Percentiles rank a stretch among this genome's conserved stretches.
phyloP scores from a whole-genome alignment of 2,113 vertebrate genomes.

The Phalacrocorax aristotelis region DNA sequence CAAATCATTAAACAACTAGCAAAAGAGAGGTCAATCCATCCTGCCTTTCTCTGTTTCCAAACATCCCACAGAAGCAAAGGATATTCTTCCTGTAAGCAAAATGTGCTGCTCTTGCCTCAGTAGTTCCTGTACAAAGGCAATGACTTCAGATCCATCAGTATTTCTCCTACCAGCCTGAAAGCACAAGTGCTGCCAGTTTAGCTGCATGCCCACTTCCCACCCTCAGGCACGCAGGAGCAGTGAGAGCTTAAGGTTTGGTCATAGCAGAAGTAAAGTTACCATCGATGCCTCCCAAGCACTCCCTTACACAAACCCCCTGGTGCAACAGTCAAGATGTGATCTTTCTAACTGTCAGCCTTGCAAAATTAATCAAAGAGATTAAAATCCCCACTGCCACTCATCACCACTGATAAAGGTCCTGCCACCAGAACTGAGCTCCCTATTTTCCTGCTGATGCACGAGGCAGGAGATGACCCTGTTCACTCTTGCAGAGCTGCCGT shows the following conservation, averaged over 20 bases:
- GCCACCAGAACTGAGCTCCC: not conserved
- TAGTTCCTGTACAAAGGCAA: not conserved
- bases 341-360: not conserved
- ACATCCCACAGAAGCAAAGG: not conserved
- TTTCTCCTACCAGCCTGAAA: not conserved
- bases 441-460: not conserved
- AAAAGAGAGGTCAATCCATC: not conserved
- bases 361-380: conserved; percentile 34
- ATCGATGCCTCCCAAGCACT: not conserved
- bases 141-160: not conserved
- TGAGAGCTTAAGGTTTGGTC: rapidly evolving
- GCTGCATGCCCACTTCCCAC: not conserved
- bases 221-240: not conserved
- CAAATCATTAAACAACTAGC: not conserved
- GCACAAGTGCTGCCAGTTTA: not conserved
- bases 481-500: not conserved
- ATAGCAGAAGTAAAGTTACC: not conserved
- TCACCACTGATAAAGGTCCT: not conserved
- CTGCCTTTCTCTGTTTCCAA: not conserved
- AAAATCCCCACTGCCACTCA: conserved; percentile 30
- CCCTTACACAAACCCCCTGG: not conserved
- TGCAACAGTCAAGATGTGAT: rapidly evolving
- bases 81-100: not conserved
- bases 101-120: not conserved
- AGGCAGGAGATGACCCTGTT: not conserved